These are phyloP conservation scores for Anolis sagrei DNA, from an alignment of 2,113 vertebrate species.

Conservation along the genomic window DNA sequence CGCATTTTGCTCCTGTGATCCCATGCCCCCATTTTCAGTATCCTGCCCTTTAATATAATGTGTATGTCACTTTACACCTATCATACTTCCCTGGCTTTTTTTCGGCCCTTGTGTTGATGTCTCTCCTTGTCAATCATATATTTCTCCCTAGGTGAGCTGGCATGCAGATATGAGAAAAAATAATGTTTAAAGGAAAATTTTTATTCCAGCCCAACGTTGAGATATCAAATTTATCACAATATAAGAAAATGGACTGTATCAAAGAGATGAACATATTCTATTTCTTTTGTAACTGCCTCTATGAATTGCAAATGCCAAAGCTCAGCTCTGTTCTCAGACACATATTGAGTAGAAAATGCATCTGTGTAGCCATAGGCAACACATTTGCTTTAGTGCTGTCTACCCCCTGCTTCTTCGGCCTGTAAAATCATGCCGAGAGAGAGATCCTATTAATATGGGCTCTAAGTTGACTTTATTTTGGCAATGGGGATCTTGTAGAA, in stretches of 20 bases:
- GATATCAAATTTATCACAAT: slow-evolving; percentile 6
- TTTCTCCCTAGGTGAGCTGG: slow-evolving; percentile 9
- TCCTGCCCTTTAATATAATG: not conserved
- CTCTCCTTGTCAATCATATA: not conserved
- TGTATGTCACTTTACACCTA: not conserved
- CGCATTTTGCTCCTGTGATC: not conserved
- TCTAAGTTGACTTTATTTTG: not conserved
- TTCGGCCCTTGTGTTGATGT: not conserved
- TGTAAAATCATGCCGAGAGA: not conserved
- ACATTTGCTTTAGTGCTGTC: not conserved
- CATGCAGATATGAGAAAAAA: not conserved
- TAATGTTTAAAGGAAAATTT: not conserved
- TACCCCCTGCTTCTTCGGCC: not conserved
- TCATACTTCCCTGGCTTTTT: not conserved
- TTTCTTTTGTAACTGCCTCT: not conserved
- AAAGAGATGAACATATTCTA: slow-evolving; percentile 7
- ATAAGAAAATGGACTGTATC: not conserved
- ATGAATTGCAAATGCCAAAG: slow-evolving; percentile 21
- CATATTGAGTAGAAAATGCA: slow-evolving; percentile 4
- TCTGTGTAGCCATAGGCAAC: slow-evolving; percentile 3
- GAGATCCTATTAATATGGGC: not conserved
- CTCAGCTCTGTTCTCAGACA: rapidly evolving
- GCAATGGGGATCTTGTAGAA: not conserved
- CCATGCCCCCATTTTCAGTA: not conserved
- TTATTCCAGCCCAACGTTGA: not conserved